A percentile compares a stretch with the other conserved stretches of the same genome.
Conservation (phyloP, 2,888 invertebrate genomes). For the Acleris laterana region DNA sequence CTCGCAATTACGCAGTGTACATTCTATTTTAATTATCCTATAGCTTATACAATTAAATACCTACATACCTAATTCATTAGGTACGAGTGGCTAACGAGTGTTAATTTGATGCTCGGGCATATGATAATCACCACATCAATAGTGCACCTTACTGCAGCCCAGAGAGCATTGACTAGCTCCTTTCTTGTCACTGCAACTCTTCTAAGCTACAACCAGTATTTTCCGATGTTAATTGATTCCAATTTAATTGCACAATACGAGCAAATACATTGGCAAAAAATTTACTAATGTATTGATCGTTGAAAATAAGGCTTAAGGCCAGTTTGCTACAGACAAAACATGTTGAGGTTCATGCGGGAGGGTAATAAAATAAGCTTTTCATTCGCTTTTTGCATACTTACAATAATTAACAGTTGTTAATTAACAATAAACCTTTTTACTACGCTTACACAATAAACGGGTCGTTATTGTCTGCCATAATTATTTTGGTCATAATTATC, state of each 20-base stretch:
- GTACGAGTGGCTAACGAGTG: not conserved
- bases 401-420: too few species aligned
- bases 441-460: too few species aligned
- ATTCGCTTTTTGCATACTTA: too few species aligned
- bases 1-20: too few species aligned
- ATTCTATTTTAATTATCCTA: too few species aligned
- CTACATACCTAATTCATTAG: not conserved
- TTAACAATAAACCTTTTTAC: too few species aligned
- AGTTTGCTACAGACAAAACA: too few species aligned
- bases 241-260: constrained; percentile 3
- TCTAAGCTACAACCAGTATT: constrained; percentile 1
- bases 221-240: not conserved
- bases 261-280: not conserved
- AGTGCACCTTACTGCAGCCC: constrained; percentile 7
- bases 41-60: not conserved
- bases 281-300: not conserved
- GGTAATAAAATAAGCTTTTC: too few species aligned
- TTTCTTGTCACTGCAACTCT: constrained; percentile 3
- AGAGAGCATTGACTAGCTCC: constrained; percentile 14
- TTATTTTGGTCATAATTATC: too few species aligned
- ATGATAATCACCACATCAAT: constrained; percentile 8
- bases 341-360: too few species aligned
- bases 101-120: not conserved
- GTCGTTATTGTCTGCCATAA: too few species aligned
- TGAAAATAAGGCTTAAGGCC: not conserved